Conservation (phyloP, 1,140 invertebrate genomes). For the Brachionus asplanchnoidis region DNA sequence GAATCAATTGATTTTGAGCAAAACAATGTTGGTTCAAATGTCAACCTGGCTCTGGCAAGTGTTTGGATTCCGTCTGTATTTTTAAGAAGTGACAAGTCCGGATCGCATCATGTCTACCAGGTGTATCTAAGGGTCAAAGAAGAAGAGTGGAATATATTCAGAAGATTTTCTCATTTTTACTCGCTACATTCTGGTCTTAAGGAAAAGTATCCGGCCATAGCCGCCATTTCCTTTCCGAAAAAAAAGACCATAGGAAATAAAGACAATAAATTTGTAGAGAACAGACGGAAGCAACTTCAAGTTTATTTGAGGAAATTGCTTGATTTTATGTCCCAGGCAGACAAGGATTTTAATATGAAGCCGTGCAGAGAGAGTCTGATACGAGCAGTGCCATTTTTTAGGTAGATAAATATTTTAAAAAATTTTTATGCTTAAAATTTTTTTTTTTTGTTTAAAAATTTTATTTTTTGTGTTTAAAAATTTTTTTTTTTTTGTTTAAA, state of each 20-base stretch:
- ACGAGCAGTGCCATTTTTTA: constrained; percentile 26
- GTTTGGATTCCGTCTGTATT: constrained; percentile 86
- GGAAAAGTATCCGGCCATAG: constrained; percentile 71
- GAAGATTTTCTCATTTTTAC: constrained; percentile 82
- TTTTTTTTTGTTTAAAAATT: background rate
- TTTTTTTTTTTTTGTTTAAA: background rate
- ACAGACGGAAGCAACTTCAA: background rate
- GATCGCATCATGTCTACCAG: constrained; percentile 80
- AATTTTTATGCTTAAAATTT: too few species aligned
- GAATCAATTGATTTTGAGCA: constrained; percentile 47
- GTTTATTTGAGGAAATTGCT: constrained; percentile 8
- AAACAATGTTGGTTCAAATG: constrained; percentile 47
- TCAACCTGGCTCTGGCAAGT: constrained; percentile 63
- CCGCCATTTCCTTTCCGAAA: constrained; percentile 81
- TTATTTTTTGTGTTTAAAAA: background rate
- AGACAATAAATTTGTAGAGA: constrained; percentile 58
- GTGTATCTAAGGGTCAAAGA: constrained; percentile 77
- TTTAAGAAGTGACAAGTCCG: constrained; percentile 67
- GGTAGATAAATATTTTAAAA: background rate
- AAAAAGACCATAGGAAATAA: constrained; percentile 85
- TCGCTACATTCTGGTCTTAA: constrained; percentile 73
- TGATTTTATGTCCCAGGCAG: background rate
- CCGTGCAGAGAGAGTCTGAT: constrained; percentile 31
- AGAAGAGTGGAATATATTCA: constrained; percentile 87
- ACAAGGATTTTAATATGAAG: constrained; percentile 20